A percentile compares a stretch with the other conserved stretches of the same genome.
Conservation (phyloP, 2,888 invertebrate genomes). For the Lapara coniferarum region DNA sequence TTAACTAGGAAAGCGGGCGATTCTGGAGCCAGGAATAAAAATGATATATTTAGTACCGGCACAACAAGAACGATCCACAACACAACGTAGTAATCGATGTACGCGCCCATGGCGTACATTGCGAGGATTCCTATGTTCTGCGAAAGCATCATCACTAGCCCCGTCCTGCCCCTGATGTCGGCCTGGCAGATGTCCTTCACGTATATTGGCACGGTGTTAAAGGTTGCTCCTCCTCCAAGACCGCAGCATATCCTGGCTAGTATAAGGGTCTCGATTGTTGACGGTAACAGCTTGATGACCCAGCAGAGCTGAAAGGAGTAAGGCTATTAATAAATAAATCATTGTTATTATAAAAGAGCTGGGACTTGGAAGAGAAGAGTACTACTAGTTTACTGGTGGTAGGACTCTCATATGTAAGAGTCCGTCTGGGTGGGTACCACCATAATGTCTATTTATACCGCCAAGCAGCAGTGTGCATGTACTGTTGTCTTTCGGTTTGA, state of each 20-base stretch:
- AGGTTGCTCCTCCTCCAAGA: conserved; percentile 53
- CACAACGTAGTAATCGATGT: conserved; percentile 54
- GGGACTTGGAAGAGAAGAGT: not conserved
- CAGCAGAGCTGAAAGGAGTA: conserved; percentile 47
- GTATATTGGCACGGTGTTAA: conserved; percentile 58
- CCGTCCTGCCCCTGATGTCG: conserved; percentile 55
- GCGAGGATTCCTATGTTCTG: conserved; percentile 56
- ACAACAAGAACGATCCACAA: conserved; percentile 49
- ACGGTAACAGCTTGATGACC: conserved; percentile 47
- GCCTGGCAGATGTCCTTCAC: conserved; percentile 62
- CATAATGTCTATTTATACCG: no score
- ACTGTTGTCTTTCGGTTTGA: no score
- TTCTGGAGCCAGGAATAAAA: conserved; percentile 61
- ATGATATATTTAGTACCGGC: conserved; percentile 45
- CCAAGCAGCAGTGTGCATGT: no score
- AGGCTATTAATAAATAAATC: not conserved
- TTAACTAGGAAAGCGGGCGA: conserved; percentile 66
- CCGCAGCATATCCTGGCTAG: conserved; percentile 54
- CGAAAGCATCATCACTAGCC: conserved; percentile 47
- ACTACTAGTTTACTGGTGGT: no score
- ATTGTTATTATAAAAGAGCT: not conserved
- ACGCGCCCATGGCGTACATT: conserved; percentile 59
- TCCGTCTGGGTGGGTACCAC: no score
- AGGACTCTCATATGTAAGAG: no score
- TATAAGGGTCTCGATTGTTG: conserved; percentile 44